Evolutionary conservation across 2,888 invertebrate species (phyloP).

Genomic region (Pseudoips prasinana): DNA sequence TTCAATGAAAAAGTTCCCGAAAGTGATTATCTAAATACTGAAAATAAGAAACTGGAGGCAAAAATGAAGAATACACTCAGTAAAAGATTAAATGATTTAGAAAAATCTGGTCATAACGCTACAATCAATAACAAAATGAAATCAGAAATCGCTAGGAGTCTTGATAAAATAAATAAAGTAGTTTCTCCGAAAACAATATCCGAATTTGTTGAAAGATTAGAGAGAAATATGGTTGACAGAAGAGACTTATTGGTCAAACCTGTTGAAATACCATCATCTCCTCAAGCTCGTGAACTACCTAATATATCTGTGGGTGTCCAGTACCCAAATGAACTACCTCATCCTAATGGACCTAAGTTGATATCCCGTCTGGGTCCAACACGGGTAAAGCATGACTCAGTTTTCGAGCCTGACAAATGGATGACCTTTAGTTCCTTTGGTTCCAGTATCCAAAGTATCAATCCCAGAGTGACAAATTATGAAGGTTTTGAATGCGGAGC

Average conservation of each 20-base stretch:
- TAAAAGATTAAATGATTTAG: slow-evolving; percentile 47
- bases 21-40: slow-evolving; percentile 22
- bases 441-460: not conserved
- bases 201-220: slow-evolving; percentile 43
- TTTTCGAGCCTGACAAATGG: no score
- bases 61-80: slow-evolving; percentile 40
- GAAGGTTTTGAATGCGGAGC: slow-evolving; percentile 4
- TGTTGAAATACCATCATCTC: no score
- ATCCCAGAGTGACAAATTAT: not conserved
- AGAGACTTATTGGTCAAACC: slow-evolving; percentile 8
- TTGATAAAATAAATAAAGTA: slow-evolving; percentile 40
- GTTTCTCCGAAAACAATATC: slow-evolving; percentile 31
- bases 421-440: no score
- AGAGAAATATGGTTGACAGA: slow-evolving; percentile 34
- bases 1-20: slow-evolving; percentile 35
- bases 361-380: no score
- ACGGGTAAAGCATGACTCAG: no score
- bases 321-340: no score
- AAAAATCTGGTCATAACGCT: slow-evolving; percentile 39
- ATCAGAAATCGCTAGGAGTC: slow-evolving; percentile 38
- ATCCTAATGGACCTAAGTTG: no score
- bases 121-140: slow-evolving; percentile 45
- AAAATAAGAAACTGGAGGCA: not conserved
- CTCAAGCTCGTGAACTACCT: no score
- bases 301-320: no score